Evolutionary conservation across 2,797 vertebrate genomes (phyloP).

Genomic region (Brachyrhaphis roseni): DNA sequence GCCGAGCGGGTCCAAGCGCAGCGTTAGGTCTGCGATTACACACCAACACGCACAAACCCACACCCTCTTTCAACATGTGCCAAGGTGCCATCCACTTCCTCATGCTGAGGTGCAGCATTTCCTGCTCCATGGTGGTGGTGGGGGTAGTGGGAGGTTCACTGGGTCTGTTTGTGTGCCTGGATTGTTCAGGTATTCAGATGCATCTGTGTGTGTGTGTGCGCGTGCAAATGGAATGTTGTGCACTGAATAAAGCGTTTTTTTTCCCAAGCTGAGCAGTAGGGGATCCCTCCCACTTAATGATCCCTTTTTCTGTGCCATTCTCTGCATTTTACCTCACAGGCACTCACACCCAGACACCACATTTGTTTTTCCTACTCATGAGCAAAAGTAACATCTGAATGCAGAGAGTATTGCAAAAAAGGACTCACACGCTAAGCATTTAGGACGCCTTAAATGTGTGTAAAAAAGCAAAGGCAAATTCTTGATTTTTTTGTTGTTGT

Average conservation of each 20-base stretch:
- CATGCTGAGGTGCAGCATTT: constrained; percentile 87
- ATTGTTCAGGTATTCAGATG: constrained; percentile 28
- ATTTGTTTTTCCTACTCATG: constrained; percentile 33
- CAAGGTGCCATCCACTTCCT: constrained; percentile 90
- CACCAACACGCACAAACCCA: constrained; percentile 39
- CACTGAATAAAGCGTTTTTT: constrained; percentile 66
- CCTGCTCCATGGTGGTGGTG: constrained; percentile 71
- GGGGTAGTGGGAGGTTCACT: constrained; percentile 52
- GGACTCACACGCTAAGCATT: constrained; percentile 7
- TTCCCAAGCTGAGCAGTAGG: constrained; percentile 68
- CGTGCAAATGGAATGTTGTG: constrained; percentile 67
- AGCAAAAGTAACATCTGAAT: constrained; percentile 22
- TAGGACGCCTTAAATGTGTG: not conserved
- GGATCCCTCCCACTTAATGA: constrained; percentile 80
- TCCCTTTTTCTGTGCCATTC: constrained; percentile 69
- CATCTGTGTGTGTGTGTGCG: constrained; percentile 1
- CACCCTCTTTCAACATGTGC: constrained; percentile 86
- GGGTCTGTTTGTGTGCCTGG: constrained; percentile 43
- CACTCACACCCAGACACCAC: constrained; percentile 28
- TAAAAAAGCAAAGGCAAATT: not conserved
- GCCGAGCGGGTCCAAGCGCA: constrained; percentile 87
- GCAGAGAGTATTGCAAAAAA: constrained; percentile 42
- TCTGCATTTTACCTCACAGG: constrained; percentile 58
- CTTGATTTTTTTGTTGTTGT: not conserved
- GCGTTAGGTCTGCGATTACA: constrained; percentile 75